phyloP scores from a whole-genome alignment of 1,140 invertebrate species.

The Wasmannia auropunctata region DNA sequence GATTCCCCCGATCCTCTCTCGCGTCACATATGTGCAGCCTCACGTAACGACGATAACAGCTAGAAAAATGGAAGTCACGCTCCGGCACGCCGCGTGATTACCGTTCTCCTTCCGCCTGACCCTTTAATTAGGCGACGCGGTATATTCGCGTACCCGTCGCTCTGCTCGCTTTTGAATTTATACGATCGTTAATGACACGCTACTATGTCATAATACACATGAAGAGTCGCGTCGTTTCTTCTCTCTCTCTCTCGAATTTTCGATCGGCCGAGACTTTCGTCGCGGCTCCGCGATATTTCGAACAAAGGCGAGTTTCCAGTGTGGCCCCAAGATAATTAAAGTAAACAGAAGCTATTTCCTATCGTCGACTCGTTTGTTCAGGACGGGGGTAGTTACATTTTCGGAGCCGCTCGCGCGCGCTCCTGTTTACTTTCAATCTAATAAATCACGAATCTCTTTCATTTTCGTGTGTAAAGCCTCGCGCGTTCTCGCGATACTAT shows the following conservation, averaged over 20 bases:
- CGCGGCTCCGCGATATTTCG: not conserved
- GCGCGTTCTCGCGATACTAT: too few relatives aligned
- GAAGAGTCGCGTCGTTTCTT: not conserved
- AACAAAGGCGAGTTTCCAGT: not conserved
- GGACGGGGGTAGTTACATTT: not conserved
- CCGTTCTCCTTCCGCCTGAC: constrained; percentile 14
- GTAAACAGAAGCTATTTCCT: not conserved
- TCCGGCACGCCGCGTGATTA: constrained; percentile 23
- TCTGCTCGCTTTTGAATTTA: constrained; percentile 19
- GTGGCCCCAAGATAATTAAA: not conserved
- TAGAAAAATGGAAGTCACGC: constrained; percentile 32
- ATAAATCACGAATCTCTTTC: not conserved
- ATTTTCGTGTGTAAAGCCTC: not conserved
- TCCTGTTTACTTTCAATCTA: not conserved
- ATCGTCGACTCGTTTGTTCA: not conserved
- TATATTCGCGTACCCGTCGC: constrained; percentile 8
- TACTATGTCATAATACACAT: not conserved
- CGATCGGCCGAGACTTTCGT: not conserved
- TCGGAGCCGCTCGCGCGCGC: not conserved
- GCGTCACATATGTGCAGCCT: constrained; percentile 25
- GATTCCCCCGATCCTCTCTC: not conserved
- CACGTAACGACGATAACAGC: constrained; percentile 24
- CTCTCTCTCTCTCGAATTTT: not conserved
- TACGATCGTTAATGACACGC: not conserved
- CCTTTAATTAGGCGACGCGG: constrained; percentile 35